These are phyloP conservation scores for Clarias laeviceps DNA, from an alignment of 2,797 vertebrate genomes.

Conservation along the genomic window DNA sequence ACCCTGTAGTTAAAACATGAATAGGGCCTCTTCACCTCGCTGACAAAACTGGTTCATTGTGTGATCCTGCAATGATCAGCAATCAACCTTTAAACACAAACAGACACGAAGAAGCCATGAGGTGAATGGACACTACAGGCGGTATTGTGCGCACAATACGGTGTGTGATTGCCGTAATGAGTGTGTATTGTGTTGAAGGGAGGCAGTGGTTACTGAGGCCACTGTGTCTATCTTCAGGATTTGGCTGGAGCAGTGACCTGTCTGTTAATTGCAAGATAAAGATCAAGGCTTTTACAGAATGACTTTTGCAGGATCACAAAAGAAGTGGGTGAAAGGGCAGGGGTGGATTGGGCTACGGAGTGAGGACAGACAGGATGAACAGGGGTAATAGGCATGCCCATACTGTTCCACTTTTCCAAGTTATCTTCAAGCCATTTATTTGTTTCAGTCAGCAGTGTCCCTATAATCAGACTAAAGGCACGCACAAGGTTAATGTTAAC, in stretches of 20 bases:
- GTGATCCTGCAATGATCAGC: not conserved
- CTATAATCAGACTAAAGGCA: conserved; percentile 33
- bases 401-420: conserved; percentile 22
- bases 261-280: conserved; percentile 40
- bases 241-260: conserved; percentile 42
- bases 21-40: conserved; percentile 5
- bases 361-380: not conserved
- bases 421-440: conserved; percentile 23
- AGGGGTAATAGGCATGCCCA: conserved; percentile 14
- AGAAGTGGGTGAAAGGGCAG: not conserved
- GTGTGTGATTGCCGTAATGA: not conserved
- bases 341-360: conserved; percentile 2
- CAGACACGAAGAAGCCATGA: not conserved
- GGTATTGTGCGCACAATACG: conserved; percentile 2
- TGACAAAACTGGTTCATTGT: not conserved
- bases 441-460: conserved; percentile 12
- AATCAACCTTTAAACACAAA: not conserved
- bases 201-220: not conserved
- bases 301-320: conserved; percentile 16
- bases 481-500: not conserved
- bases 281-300: conserved; percentile 43
- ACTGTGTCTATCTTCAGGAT: conserved; percentile 29
- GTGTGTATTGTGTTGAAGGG: conserved; percentile 6
- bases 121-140: not conserved
- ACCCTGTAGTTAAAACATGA: conserved; percentile 31